A percentile compares a stretch with the other conserved stretches of the same genome.
Evolutionary conservation across 1,140 invertebrate species (phyloP).

Genomic region (Drosophila sturtevanti): DNA sequence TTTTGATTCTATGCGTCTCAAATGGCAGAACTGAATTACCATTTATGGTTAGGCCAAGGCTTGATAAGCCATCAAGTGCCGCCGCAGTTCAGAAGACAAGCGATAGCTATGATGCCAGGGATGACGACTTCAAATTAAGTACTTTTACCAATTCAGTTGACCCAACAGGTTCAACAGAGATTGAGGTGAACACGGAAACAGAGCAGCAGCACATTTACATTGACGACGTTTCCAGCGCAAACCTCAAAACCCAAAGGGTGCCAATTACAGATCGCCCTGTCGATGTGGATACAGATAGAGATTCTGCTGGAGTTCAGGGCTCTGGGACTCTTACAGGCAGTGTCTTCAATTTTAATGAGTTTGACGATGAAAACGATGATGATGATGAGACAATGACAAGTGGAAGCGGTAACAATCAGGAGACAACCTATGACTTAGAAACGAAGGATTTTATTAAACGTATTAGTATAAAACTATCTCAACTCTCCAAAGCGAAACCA

Average conservation of each 20-base stretch:
- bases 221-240: background rate
- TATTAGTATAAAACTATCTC: slow-evolving; percentile 17
- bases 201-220: slow-evolving; percentile 14
- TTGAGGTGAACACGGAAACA: background rate
- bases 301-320: background rate
- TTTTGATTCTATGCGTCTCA: slow-evolving; percentile 10
- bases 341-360: background rate
- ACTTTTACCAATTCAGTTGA: background rate
- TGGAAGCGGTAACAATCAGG: slow-evolving; percentile 22
- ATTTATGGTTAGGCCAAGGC: slow-evolving; percentile 2
- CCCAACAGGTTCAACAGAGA: background rate
- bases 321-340: background rate
- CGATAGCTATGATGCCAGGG: background rate
- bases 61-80: background rate
- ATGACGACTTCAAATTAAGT: background rate
- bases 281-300: background rate
- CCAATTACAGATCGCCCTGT: background rate
- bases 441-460: slow-evolving; percentile 7
- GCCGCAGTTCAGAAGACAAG: background rate
- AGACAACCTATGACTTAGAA: slow-evolving; percentile 6
- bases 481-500: slow-evolving; percentile 7
- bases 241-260: background rate
- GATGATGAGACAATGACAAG: background rate
- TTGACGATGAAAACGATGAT: slow-evolving; percentile 16
- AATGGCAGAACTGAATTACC: slow-evolving; percentile 1